Evolutionary conservation across 2,113 vertebrate genomes (phyloP), one percentile per base, ranked within the genome.

Genomic region (Spizaetus ornatus): DNA sequence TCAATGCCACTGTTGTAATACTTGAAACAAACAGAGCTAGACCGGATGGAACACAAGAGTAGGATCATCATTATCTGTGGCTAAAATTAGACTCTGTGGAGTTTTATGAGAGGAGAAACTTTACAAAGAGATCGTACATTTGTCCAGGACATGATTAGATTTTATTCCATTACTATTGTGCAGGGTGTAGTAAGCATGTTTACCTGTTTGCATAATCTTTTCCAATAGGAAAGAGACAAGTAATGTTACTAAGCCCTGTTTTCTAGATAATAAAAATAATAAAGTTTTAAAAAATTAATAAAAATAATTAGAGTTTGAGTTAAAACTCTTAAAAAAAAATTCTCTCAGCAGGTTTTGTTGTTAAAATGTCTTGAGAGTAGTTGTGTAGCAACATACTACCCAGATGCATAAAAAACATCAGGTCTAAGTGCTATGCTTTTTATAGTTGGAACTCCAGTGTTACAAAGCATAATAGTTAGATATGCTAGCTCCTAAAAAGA

Each of bases 251-350:
- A 88, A 80, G 36, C 10, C n/a, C 19, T 21, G 3, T 55, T 90
- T 79, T 61, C 36, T 34, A 72, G 32, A 42, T 45, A 66, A 66
- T 43, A 71, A 88, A 88, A 94, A 71, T 17, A 61, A 48, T 11
- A 23, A 7, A 0, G 2, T 27, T 13, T 0, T 0, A 40, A 58
- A 50, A 43, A 36, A 6, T 10, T 31, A 25, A 48, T 12, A 17
- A 5, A 79, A 70, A 53, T 14, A 8, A 26, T 29, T 3, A 43
- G 4, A 48, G 3, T 62, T 55, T 47, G 18, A 71, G 14, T 86
- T 66, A 61, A 70, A 92, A 95, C 17, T n/a, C 8, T 20, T 45
- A 45, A 55, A 56, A 25, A 58, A 65, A 11, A 36, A 18, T 5
- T 34, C 13, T 27, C 36, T 59, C 13, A 73, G 27, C 32, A 81